A percentile compares a stretch with the other conserved stretches of the same genome.
Conservation (phyloP, 64 coral and sea anemone genomes). For the Acropora yongei region DNA sequence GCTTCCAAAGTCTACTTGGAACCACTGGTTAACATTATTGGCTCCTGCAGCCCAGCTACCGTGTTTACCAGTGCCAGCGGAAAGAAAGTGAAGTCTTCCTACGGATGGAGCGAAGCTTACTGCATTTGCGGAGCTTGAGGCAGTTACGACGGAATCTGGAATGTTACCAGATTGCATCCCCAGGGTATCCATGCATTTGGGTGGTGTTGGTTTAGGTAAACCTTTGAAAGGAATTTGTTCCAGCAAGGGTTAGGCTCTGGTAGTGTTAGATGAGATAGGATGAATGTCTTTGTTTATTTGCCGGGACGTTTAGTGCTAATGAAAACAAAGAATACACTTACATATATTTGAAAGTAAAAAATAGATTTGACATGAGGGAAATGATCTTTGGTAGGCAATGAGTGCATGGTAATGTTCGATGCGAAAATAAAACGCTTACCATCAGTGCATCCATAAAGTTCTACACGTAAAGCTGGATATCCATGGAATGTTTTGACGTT, state of each 20-base stretch:
- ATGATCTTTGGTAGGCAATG: no score
- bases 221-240: neutral
- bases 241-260: neutral
- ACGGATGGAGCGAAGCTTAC: conserved; percentile 8
- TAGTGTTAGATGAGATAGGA: no score
- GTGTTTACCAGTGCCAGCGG: conserved; percentile 22
- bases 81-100: conserved; percentile 37
- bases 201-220: neutral
- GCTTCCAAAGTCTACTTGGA: conserved; percentile 62
- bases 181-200: conserved; percentile 39
- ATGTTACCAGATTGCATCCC: conserved; percentile 39
- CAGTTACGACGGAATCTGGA: conserved; percentile 29
- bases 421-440: neutral
- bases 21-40: conserved; percentile 42
- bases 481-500: conserved; percentile 17
- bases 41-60: conserved; percentile 40
- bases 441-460: conserved; percentile 70
- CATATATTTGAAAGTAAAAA: no score
- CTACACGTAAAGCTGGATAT: conserved; percentile 48
- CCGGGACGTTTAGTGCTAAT: no score
- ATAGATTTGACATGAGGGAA: no score
- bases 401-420: neutral
- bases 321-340: no score
- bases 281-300: no score
- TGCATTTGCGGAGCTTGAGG: conserved; percentile 37